Evolutionary conservation across 2,113 vertebrate genomes (phyloP), one percentile per base, ranked within the genome.

Genomic region (Clinocottus analis): DNA sequence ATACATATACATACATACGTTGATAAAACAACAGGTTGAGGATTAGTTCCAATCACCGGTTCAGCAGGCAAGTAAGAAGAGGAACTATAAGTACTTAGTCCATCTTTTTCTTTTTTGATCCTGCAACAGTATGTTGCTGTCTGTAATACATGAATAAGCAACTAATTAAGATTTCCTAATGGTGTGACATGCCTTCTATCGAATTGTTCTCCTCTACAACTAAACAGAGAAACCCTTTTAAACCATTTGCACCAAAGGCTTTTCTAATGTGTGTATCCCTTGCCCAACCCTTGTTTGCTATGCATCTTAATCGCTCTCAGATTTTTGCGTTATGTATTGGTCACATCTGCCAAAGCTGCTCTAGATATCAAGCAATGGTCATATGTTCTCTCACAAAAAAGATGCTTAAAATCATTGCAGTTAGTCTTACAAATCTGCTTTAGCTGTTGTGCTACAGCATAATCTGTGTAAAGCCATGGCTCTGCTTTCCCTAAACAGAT

Each of bases 371-470:
- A 60, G 68, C 59, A 80, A 56, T 41, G 47, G 23, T 79, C 43
- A 65, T 83, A 68, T 88, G 85, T 89, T 78, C 77, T 43, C 37
- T 16, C 73, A 83, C n/a, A 77, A 75, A 71, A 75, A 72, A 37
- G 69, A 86, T 88, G 84, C 78, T 87, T 87, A 80, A 80, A 89
- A 85, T 77, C 55, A 72, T 77, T 83, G 66, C 77, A 35, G 72
- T 79, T 86, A 82, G 79, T 90, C 88, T 84, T 86, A 79, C 78
- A 91, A 91, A 93, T 93, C 89, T 90, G 89, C 89, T 92, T 92
- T 89, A 90, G 90, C 81, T 82, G 85, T 80, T 90, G 82, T 84
- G 90, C 83, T 79, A n/a, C 71, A 74, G 61, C n/a, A 47, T 93
- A 93, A 93, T 93, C 91, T 91, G 91, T 64, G 70, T 80, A 91